These are phyloP conservation scores for Arothron firmamentum DNA, from an alignment of 2,113 vertebrate species.

Conservation along the genomic window DNA sequence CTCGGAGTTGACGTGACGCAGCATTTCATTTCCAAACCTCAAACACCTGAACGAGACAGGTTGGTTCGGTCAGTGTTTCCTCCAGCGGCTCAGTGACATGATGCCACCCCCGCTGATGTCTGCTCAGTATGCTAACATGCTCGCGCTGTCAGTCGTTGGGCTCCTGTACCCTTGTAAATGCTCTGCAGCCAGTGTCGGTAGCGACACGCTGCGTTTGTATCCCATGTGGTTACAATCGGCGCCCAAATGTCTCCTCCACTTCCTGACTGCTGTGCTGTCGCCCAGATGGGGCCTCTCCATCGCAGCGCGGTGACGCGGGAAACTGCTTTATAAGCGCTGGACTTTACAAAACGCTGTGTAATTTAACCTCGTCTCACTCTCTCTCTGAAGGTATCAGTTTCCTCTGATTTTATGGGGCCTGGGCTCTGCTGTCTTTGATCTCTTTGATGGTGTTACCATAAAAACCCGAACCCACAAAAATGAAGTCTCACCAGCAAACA, in stretches of 20 bases:
- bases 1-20: no score
- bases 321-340: constrained; percentile 42
- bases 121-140: no score
- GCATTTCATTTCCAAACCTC: no score
- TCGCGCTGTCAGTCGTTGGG: no score
- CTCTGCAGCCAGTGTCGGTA: no score
- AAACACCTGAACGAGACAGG: no score
- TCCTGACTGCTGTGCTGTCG: constrained; percentile 44
- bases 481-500: constrained; percentile 15
- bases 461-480: constrained; percentile 24
- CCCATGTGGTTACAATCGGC: constrained; percentile 30
- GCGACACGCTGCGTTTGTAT: neutral
- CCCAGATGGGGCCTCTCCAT: constrained; percentile 51
- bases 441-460: constrained; percentile 35
- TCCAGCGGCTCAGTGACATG: no score
- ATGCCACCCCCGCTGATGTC: no score
- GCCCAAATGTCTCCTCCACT: constrained; percentile 46
- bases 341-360: constrained; percentile 15
- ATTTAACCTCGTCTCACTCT: constrained; percentile 8
- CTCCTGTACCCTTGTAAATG: no score
- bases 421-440: constrained; percentile 54
- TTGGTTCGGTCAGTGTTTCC: no score
- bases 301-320: constrained; percentile 37
- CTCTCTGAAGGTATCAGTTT: constrained; percentile 43
- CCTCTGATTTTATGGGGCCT: constrained; percentile 50